Base-by-base conservation (phyloP, 2,888 invertebrate species). In the Orthosia cruda region DNA sequence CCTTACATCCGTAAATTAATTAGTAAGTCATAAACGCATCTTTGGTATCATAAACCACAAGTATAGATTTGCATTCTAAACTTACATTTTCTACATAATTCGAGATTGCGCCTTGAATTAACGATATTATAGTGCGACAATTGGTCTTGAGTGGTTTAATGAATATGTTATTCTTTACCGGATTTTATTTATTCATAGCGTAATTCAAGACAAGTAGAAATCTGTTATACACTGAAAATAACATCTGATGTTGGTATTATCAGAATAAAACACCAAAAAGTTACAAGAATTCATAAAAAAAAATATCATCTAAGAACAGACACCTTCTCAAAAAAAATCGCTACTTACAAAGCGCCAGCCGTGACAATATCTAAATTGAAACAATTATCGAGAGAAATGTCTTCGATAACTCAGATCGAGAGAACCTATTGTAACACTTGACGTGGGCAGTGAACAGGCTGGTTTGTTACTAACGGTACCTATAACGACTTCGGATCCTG, bases 351-450 rank as follows among this genome's bases (percentile, higher is more conserved):
- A 16, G 11, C 26, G 32, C 15, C 7, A 50, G 23, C 32, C 40
- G 61, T 75, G 64, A 52, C 40, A 23, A 49, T 55, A 13, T 16
- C 52, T 66, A 50, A 76, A 80, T 80, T 77, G 54, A 63, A 54
- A 63, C 57, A 76, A 80, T 66, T 59, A 67, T 32, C 1, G 15
- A 32, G 9, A 26, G 11, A 65, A 62, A 49, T 59, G 7, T 70
- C 23, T 62, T 40, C 23, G 16, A 65, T 62, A 15, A 73, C 40
- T 52, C 20, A 57, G 0, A 58, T 4, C 13, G 13, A 40, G n/a
- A 47, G 45, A n/a, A 26, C 13, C 26, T 58, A 49, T 49, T 52
- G 40, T 75, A 57, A 52, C 65, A 69, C 52, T 65, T 49, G 15
- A 45, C 26, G 32, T 55, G 57, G 64, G 59, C 45, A 49, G 15